phyloP scores from a whole-genome alignment of 2,113 vertebrate genomes.

The Hippocampus comes region DNA sequence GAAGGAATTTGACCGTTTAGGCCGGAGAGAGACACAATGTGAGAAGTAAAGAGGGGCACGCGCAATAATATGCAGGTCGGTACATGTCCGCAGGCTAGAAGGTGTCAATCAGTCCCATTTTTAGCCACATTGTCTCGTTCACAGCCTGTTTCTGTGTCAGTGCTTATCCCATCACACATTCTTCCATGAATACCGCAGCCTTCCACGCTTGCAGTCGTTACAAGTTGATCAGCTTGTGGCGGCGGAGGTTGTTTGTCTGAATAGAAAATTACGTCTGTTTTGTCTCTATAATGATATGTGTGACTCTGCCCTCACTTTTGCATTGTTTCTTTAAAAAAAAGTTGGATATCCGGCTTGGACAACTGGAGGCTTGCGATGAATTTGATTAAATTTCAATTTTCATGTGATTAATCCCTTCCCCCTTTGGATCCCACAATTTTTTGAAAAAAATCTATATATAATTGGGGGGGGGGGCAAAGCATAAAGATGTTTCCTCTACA shows the following conservation, averaged over 20 bases:
- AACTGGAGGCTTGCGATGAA: too few species aligned
- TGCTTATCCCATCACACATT: conserved; percentile 28
- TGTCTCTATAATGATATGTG: not conserved
- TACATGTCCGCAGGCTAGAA: conserved; percentile 33
- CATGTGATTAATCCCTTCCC: too few species aligned
- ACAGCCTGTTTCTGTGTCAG: conserved; percentile 23
- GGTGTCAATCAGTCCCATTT: conserved; percentile 38
- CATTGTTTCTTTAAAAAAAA: not conserved
- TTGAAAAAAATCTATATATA: too few species aligned
- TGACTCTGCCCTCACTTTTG: not conserved
- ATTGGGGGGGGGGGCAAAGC: too few species aligned
- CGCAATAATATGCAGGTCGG: conserved; percentile 37
- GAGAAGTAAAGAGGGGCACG: conserved; percentile 42
- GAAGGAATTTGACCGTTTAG: conserved; percentile 29
- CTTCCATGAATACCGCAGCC: conserved; percentile 37
- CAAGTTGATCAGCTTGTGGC: conserved; percentile 14
- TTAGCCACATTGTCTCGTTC: conserved; percentile 38
- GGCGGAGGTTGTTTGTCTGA: not conserved
- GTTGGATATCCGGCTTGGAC: too few species aligned
- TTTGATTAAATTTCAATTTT: too few species aligned
- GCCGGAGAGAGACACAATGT: conserved; percentile 37
- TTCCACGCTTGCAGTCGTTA: conserved; percentile 14
- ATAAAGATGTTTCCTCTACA: too few species aligned
- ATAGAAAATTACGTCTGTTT: not conserved
- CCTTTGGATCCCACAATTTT: too few species aligned